phyloP scores from a whole-genome alignment of 2,113 vertebrate genomes.

The Puntigrus tetrazona region DNA sequence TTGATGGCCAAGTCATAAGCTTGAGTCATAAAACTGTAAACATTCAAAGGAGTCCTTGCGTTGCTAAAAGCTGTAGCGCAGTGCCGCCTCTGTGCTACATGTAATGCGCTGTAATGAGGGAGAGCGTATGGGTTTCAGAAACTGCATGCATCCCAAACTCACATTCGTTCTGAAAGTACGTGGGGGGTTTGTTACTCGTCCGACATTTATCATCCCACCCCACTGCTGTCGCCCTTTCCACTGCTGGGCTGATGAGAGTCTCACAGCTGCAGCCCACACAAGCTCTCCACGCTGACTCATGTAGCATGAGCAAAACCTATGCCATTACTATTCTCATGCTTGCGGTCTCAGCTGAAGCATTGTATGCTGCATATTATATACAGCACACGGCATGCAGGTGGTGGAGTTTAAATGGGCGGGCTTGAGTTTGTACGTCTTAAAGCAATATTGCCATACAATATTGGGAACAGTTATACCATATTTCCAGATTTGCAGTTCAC shows the following conservation, averaged over 20 bases:
- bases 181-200: not conserved
- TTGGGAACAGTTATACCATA: too few relatives aligned
- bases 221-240: not conserved
- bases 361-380: not conserved
- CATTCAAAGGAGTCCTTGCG: not conserved
- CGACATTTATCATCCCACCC: slow-evolving; percentile 4
- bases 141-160: not conserved
- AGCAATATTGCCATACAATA: not conserved
- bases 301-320: not conserved
- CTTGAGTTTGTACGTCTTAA: not conserved
- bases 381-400: not conserved
- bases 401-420: not conserved
- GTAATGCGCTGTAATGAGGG: slow-evolving; percentile 2
- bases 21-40: not conserved
- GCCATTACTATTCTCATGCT: not conserved
- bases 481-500: too few relatives aligned
- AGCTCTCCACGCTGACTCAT: not conserved
- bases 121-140: not conserved
- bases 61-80: not conserved
- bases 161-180: not conserved
- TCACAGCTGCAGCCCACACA: slow-evolving; percentile 23
- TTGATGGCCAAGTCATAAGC: not conserved
- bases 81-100: not conserved
- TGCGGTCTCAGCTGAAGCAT: not conserved
- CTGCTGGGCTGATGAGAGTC: slow-evolving; percentile 5